These are phyloP conservation scores for Rhamnusium bicolor DNA, from an alignment of 2,888 invertebrate genomes.

Conservation along the genomic window DNA sequence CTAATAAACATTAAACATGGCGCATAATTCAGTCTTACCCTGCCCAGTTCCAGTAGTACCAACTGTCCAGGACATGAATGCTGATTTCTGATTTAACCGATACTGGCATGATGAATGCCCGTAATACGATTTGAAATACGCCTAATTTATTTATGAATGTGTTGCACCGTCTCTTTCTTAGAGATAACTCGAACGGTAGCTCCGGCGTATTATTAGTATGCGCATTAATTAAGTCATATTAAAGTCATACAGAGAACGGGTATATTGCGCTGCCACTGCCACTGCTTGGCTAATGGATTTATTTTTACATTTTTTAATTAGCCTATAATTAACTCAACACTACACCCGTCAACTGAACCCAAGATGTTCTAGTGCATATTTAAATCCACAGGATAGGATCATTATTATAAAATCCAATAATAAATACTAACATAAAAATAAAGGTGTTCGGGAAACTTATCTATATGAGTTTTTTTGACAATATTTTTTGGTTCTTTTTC, in stretches of 20 bases:
- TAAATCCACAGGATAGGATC: not conserved
- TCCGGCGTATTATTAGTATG: constrained; percentile 49
- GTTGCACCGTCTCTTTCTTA: constrained; percentile 55
- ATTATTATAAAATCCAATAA: not conserved
- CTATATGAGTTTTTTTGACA: no score
- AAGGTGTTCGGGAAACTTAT: not conserved
- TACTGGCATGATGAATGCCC: constrained; percentile 60
- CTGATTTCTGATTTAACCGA: constrained; percentile 62
- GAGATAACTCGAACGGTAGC: constrained; percentile 42
- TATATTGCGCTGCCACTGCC: constrained; percentile 11
- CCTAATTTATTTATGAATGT: constrained; percentile 61
- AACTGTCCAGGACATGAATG: constrained; percentile 59
- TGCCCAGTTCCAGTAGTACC: constrained; percentile 61
- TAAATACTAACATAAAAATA: not conserved
- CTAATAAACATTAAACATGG: constrained; percentile 71
- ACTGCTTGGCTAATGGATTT: constrained; percentile 28
- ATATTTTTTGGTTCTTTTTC: no score
- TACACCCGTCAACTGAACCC: constrained; percentile 12
- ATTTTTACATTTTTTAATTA: constrained; percentile 30
- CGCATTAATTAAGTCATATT: constrained; percentile 57
- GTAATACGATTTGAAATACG: constrained; percentile 59
- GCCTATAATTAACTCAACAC: constrained; percentile 25
- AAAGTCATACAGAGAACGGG: constrained; percentile 36
- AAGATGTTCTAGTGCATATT: not conserved
- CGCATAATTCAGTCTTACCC: constrained; percentile 70